Percentiles rank a stretch among this genome's conserved stretches.
These are phyloP conservation scores for Progne subis DNA, from an alignment of 2,113 vertebrate species.

Conservation along the genomic window DNA sequence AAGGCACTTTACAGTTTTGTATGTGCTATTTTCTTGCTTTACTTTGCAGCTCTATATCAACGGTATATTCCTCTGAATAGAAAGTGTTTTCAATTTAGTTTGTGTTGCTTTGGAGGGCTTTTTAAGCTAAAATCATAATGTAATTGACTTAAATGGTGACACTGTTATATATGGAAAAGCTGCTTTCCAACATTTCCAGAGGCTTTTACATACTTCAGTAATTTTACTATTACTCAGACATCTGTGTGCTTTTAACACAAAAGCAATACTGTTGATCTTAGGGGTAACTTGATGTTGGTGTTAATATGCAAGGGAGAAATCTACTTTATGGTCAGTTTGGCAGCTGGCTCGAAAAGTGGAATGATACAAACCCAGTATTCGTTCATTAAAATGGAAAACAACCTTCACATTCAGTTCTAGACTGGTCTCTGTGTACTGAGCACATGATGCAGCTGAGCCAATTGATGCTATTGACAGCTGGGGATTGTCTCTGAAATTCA, in stretches of 20 bases:
- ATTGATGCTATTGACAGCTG: not conserved
- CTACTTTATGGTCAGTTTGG: not conserved
- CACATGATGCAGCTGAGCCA: too few species aligned
- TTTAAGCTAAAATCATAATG: not conserved
- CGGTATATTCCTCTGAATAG: not conserved
- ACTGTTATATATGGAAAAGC: not conserved
- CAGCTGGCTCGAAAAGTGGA: not conserved
- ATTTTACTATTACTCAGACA: slow-evolving; percentile 16
- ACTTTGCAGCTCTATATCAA: not conserved
- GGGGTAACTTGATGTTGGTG: not conserved
- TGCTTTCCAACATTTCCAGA: slow-evolving; percentile 11
- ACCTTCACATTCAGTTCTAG: not conserved
- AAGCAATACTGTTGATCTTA: not conserved
- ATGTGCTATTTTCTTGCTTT: not conserved
- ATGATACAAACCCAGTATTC: not conserved
- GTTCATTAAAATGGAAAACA: not conserved
- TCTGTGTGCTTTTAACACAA: slow-evolving; percentile 17
- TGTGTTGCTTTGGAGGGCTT: slow-evolving; percentile 10
- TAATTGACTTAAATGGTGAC: not conserved
- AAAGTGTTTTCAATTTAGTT: slow-evolving; percentile 12
- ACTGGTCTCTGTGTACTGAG: not conserved
- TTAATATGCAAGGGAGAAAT: not conserved
- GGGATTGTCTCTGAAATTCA: not conserved
- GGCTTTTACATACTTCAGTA: slow-evolving; percentile 37
- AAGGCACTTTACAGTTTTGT: not conserved